These are phyloP conservation scores for Eurytoma californica DNA, from an alignment of 2,888 invertebrate genomes.

Conservation along the genomic window DNA sequence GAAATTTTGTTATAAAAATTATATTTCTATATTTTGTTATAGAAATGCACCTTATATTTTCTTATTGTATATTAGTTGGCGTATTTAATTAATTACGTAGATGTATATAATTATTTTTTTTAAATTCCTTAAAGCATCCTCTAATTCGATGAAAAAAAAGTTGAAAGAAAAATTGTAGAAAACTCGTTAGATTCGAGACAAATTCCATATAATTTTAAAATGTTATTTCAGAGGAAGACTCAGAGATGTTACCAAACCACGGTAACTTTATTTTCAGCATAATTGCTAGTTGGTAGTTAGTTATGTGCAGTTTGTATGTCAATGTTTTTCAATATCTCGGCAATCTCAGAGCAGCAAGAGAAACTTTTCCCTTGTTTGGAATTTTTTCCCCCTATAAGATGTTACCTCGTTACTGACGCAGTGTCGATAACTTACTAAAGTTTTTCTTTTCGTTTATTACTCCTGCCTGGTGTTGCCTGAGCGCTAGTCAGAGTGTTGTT, in stretches of 20 bases:
- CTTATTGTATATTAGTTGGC: too few species aligned
- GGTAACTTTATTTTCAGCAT: constrained; percentile 72
- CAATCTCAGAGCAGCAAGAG: constrained; percentile 46
- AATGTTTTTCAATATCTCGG: constrained; percentile 46
- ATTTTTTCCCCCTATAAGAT: neutral
- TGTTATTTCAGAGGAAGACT: constrained; percentile 74
- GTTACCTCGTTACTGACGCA: constrained; percentile 7
- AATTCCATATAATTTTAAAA: constrained; percentile 63
- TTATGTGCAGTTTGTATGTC: constrained; percentile 51
- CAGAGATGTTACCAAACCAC: constrained; percentile 74
- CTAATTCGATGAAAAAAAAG: neutral
- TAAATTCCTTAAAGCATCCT: constrained; percentile 10
- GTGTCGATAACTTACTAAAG: neutral
- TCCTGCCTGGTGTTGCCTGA: constrained; percentile 45
- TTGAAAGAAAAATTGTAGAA: constrained; percentile 13
- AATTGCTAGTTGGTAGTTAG: constrained; percentile 56
- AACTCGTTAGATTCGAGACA: constrained; percentile 51
- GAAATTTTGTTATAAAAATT: neutral
- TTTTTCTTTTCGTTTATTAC: constrained; percentile 13
- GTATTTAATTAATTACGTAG: too few species aligned
- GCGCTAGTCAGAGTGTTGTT: constrained; percentile 17
- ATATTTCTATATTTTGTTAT: neutral
- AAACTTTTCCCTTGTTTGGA: constrained; percentile 13
- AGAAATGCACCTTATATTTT: neutral
- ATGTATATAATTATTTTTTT: constrained; percentile 4